Evolutionary conservation across 1,140 invertebrate genomes (phyloP).

Genomic region (Drosophila saltans): DNA sequence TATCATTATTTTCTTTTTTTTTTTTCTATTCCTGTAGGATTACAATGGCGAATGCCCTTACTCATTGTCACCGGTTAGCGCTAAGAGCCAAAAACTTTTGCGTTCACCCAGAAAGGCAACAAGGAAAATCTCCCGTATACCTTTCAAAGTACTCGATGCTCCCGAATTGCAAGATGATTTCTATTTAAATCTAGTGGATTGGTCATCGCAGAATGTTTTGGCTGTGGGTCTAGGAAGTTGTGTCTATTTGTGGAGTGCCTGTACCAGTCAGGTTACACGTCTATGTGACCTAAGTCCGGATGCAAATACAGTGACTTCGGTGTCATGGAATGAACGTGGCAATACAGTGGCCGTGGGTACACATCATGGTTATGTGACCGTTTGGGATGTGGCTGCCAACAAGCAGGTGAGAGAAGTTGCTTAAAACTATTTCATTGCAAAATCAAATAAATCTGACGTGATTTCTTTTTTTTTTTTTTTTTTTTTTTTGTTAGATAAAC

Average conservation of each 20-base stretch:
- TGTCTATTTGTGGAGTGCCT: slow-evolving; percentile 99
- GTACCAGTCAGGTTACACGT: slow-evolving; percentile 98
- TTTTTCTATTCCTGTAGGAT: slow-evolving; percentile 82
- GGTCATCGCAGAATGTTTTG: slow-evolving; percentile 99
- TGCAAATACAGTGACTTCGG: slow-evolving; percentile 98
- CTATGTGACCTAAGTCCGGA: slow-evolving; percentile 97
- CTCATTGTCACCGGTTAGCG: slow-evolving; percentile 96
- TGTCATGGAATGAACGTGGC: slow-evolving; percentile 99
- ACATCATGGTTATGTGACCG: slow-evolving; percentile 97
- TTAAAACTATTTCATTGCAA: too few species aligned
- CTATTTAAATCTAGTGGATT: slow-evolving; percentile 99
- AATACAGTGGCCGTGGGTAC: slow-evolving; percentile 98
- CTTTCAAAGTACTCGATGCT: slow-evolving; percentile 98
- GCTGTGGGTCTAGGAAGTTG: slow-evolving; percentile 99
- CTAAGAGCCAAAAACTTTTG: slow-evolving; percentile 96
- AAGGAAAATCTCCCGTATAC: slow-evolving; percentile 97
- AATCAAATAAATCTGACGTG: neutral
- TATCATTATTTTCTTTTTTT: neutral
- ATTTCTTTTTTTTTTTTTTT: slow-evolving; percentile 32
- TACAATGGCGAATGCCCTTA: slow-evolving; percentile 90
- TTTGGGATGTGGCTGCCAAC: slow-evolving; percentile 98
- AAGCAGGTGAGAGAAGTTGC: slow-evolving; percentile 88
- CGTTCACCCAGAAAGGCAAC: slow-evolving; percentile 97
- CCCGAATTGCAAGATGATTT: slow-evolving; percentile 99
- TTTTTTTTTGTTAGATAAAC: slow-evolving; percentile 86